Percentiles rank a stretch among this genome's conserved stretches.
phyloP scores from a whole-genome alignment of 2,888 invertebrate species.

The Cephus nigrinus region DNA sequence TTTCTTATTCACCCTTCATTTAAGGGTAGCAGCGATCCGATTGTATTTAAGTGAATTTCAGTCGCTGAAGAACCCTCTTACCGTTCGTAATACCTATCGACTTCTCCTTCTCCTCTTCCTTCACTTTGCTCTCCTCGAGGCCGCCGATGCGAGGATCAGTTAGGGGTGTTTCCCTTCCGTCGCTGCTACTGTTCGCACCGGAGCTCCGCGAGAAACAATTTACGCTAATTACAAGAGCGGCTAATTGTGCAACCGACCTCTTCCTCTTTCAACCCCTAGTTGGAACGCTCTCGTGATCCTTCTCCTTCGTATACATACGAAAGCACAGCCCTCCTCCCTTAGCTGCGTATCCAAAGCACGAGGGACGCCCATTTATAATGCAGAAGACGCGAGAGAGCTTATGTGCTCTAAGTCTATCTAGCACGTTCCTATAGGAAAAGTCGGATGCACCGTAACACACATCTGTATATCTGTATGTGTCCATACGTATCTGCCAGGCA shows the following conservation, averaged over 20 bases:
- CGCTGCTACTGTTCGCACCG: constrained; percentile 1
- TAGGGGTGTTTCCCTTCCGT: constrained; percentile 2
- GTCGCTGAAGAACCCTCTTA: neutral
- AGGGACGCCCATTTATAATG: constrained; percentile 60
- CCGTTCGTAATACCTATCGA: neutral
- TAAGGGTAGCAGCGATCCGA: neutral
- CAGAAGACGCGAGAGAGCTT: constrained; percentile 43
- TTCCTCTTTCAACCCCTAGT: constrained; percentile 20
- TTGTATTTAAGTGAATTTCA: constrained; percentile 2
- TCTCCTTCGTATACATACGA: constrained; percentile 11
- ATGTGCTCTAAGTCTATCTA: constrained; percentile 21
- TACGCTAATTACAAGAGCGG: constrained; percentile 62
- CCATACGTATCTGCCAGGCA: neutral
- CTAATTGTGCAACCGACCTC: constrained; percentile 58
- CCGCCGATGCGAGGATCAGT: neutral
- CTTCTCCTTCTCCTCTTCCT: constrained; percentile 4
- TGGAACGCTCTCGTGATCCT: constrained; percentile 9
- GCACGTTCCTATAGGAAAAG: neutral
- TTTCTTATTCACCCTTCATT: neutral
- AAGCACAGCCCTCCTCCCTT: constrained; percentile 27
- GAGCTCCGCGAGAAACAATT: constrained; percentile 55
- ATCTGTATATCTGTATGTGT: neutral
- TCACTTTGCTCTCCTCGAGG: constrained; percentile 12
- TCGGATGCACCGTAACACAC: neutral
- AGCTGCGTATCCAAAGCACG: constrained; percentile 36